Conservation (phyloP, 1,140 invertebrate genomes). For the Drosophila quadrilineata region DNA sequence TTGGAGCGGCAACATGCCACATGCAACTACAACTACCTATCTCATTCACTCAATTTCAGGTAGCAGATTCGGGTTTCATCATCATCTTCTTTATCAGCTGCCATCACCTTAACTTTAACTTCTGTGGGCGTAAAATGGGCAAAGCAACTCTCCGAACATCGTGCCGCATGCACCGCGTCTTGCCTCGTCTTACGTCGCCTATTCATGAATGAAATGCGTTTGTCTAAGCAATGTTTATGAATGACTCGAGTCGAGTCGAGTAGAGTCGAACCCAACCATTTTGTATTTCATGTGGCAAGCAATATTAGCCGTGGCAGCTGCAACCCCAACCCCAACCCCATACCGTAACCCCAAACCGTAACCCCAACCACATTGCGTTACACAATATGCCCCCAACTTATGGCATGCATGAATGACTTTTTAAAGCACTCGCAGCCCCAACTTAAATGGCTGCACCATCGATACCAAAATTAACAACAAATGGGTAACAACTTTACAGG, state of each 20-base stretch:
- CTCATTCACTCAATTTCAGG: slow-evolving; percentile 10
- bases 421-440: slow-evolving; percentile 26
- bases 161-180: no score
- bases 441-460: slow-evolving; percentile 24
- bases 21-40: neutral
- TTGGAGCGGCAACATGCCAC: neutral
- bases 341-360: neutral
- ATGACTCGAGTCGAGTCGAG: neutral
- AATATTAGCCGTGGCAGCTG: no score
- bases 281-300: slow-evolving; percentile 28
- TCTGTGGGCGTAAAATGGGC: slow-evolving; percentile 33
- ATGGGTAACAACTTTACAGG: slow-evolving; percentile 16
- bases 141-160: slow-evolving; percentile 43
- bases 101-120: neutral
- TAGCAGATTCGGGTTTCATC: slow-evolving; percentile 12
- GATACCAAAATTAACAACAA: slow-evolving; percentile 46
- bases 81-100: neutral
- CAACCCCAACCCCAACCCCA: neutral
- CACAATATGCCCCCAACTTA: slow-evolving; percentile 1
- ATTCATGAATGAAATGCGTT: slow-evolving; percentile 36
- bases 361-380: neutral
- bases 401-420: no score
- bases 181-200: slow-evolving; percentile 34
- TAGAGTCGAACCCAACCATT: slow-evolving; percentile 23
- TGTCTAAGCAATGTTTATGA: slow-evolving; percentile 8